phyloP scores from a whole-genome alignment of 2,888 invertebrate genomes.

The Chrysodeixis includens region DNA sequence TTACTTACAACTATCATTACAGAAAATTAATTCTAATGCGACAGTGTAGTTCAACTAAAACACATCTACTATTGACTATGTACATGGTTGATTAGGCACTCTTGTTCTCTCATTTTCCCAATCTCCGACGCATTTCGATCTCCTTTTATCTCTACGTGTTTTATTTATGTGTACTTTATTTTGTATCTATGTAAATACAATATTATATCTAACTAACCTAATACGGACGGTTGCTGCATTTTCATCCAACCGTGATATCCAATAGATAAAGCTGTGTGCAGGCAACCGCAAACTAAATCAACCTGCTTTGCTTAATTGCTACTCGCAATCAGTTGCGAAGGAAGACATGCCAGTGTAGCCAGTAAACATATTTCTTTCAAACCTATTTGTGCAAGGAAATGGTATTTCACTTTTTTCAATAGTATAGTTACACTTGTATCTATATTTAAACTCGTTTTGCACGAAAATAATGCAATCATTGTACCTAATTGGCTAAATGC shows the following conservation, averaged over 20 bases:
- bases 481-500: background rate
- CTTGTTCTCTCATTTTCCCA: no score
- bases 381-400: background rate
- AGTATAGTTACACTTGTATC: no score
- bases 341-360: constrained; percentile 17
- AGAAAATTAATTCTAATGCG: no score
- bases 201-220: constrained; percentile 11
- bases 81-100: no score
- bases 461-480: background rate
- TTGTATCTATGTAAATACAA: no score
- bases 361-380: constrained; percentile 7
- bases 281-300: constrained; percentile 35
- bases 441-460: background rate
- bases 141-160: no score
- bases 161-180: no score
- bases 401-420: background rate
- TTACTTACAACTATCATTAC: no score
- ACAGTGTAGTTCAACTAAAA: no score
- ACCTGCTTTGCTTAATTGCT: constrained; percentile 39
- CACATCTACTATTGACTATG: no score
- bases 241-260: constrained; percentile 34
- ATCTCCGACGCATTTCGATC: no score
- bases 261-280: constrained; percentile 35
- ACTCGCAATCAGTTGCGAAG: constrained; percentile 18
- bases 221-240: constrained; percentile 34